Evolutionary conservation across 2,888 invertebrate species (phyloP), one percentile per base, ranked within the genome.

Genomic region (Fissipunctia ypsillon): DNA sequence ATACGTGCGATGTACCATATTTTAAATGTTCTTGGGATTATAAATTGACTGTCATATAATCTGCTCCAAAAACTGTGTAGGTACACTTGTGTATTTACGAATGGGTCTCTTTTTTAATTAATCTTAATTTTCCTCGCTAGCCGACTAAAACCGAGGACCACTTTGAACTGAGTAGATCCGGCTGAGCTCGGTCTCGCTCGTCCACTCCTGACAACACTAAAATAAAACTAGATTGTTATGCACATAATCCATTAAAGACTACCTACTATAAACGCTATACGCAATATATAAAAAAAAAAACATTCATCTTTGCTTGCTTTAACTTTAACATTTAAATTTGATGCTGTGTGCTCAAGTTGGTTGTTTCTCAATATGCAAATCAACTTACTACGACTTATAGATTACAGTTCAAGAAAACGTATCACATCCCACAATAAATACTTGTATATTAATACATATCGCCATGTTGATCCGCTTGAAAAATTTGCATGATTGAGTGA

Each of bases 81-180:
- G 22, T 54, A 43, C 28, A 41, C 45, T 66, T 54, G 50, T 56
- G 16, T 52, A 70, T 57, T 63, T 63, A 71, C 35, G 19, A 71
- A 71, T 71, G 65, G 63, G 38, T 71, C 57, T 59, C 63, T 67
- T 83, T 81, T 80, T 72, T 83, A 67, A 83, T 83, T 83, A 79
- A 59, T 72, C 52, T 60, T 61, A 6, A 67, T 63, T 66, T 79
- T 81, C 16, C 52, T 79, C 56, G 50, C 57, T 59, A 72, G 57
- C 52, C 12, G 52, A 45, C 79, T 71, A 79, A 78, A 78, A 31
- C 50, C 52, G 66, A 31, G 52, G 57, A 59, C 80, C 72, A 61
- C 72, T 71, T 67, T 73, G 43, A 35, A 64, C 67, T 31, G 56
- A 68, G 56, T 61, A 61, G 68, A 64, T 61, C 57, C 67, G 57